These are phyloP conservation scores for Scelioninae gen. 1 DNA, from an alignment of 2,888 invertebrate species.

Conservation along the genomic window DNA sequence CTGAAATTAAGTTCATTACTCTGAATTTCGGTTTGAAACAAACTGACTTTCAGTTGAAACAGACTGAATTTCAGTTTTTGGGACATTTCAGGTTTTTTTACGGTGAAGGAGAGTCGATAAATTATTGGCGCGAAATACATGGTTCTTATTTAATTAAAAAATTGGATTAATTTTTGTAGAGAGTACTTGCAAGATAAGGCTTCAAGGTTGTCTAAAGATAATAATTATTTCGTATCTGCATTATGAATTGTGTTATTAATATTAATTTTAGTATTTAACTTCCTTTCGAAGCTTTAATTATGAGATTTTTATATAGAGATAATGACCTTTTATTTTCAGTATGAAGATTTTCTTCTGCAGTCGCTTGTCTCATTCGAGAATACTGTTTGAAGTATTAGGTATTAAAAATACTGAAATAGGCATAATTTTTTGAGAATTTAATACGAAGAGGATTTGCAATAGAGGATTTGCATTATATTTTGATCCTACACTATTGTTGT, in stretches of 20 bases:
- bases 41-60: too few species aligned
- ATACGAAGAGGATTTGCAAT: background rate
- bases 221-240: background rate
- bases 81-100: too few species aligned
- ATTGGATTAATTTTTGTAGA: constrained; percentile 18
- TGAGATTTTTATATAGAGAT: background rate
- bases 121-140: constrained; percentile 12
- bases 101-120: constrained; percentile 7
- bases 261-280: background rate
- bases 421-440: background rate
- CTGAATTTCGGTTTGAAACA: too few species aligned
- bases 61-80: too few species aligned
- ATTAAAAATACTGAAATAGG: background rate
- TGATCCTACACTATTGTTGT: too few species aligned
- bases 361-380: background rate
- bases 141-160: constrained; percentile 44
- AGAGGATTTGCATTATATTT: constrained; percentile 8
- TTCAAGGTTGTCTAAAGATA: background rate
- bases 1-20: too few species aligned
- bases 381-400: background rate
- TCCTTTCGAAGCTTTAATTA: background rate
- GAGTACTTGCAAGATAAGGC: background rate
- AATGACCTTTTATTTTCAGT: background rate
- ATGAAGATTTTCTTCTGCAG: too few species aligned
- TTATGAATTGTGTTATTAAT: background rate